phyloP scores from a whole-genome alignment of 1,140 invertebrate genomes.

The Drosophila simulans region DNA sequence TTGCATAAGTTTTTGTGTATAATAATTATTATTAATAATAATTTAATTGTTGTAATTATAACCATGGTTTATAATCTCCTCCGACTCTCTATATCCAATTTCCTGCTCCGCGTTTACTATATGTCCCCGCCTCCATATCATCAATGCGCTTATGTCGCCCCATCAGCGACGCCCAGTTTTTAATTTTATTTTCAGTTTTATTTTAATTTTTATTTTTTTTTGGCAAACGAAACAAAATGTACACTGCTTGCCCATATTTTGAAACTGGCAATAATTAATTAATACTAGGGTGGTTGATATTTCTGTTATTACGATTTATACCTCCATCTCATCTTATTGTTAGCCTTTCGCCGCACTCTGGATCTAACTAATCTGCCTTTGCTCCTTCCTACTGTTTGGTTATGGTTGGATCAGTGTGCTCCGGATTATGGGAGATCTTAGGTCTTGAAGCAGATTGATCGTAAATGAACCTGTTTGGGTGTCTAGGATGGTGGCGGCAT shows the following conservation, averaged over 20 bases:
- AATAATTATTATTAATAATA: conserved; percentile 83
- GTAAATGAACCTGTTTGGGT: conserved; percentile 33
- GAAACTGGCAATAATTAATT: conserved; percentile 54
- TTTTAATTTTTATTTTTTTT: conserved; percentile 7
- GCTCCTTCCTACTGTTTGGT: background rate
- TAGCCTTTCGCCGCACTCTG: conserved; percentile 31
- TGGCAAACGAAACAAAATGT: conserved; percentile 75
- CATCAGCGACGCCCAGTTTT: conserved; percentile 65
- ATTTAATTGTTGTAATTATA: conserved; percentile 81
- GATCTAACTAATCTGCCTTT: conserved; percentile 24
- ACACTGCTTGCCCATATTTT: conserved; percentile 53
- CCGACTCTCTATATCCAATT: conserved; percentile 28
- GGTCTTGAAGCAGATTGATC: conserved; percentile 23
- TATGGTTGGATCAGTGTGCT: conserved; percentile 8
- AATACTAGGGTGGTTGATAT: conserved; percentile 56
- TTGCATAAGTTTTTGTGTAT: conserved; percentile 76
- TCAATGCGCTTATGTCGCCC: conserved; percentile 38
- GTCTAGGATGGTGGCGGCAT: conserved; percentile 47
- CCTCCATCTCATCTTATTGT: conserved; percentile 42
- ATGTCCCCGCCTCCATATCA: conserved; percentile 2
- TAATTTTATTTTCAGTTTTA: background rate
- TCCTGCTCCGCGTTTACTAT: conserved; percentile 18
- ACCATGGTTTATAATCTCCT: conserved; percentile 62
- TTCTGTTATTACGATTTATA: conserved; percentile 37
- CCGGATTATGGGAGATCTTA: conserved; percentile 13